phyloP scores from a whole-genome alignment of 2,797 vertebrate species.

The Coilia nasus region DNA sequence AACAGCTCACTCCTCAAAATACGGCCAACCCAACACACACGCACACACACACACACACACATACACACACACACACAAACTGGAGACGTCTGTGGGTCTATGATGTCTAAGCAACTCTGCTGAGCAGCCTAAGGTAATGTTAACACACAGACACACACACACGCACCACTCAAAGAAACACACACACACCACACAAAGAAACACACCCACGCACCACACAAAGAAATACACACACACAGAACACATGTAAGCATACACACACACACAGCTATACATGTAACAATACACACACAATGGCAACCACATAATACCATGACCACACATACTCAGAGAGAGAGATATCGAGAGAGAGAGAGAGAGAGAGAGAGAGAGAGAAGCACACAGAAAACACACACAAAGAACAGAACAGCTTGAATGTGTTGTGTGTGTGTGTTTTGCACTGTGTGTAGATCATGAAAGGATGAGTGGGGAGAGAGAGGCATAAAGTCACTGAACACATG shows the following conservation, averaged over 20 bases:
- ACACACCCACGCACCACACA: neutral
- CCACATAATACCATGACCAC: neutral
- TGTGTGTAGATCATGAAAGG: neutral
- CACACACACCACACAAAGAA: neutral
- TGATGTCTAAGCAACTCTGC: too few relatives aligned
- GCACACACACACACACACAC: conserved; percentile 5
- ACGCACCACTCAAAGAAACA: neutral
- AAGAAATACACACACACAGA: neutral
- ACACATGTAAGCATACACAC: neutral
- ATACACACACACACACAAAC: neutral
- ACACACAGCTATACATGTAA: neutral
- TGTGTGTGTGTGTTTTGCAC: neutral
- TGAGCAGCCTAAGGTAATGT: too few relatives aligned
- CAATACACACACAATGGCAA: neutral
- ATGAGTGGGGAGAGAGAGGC: neutral
- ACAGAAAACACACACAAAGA: neutral
- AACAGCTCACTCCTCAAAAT: too few relatives aligned
- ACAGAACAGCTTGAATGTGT: conserved; percentile 6
- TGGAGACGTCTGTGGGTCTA: too few relatives aligned
- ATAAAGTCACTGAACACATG: neutral
- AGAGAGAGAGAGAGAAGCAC: neutral
- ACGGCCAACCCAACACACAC: too few relatives aligned
- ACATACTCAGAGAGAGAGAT: neutral
- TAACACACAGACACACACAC: neutral
- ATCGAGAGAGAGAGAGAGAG: too few relatives aligned